Base-by-base conservation (phyloP, 2,113 vertebrate genomes). In the Campylomormyrus numenius region DNA sequence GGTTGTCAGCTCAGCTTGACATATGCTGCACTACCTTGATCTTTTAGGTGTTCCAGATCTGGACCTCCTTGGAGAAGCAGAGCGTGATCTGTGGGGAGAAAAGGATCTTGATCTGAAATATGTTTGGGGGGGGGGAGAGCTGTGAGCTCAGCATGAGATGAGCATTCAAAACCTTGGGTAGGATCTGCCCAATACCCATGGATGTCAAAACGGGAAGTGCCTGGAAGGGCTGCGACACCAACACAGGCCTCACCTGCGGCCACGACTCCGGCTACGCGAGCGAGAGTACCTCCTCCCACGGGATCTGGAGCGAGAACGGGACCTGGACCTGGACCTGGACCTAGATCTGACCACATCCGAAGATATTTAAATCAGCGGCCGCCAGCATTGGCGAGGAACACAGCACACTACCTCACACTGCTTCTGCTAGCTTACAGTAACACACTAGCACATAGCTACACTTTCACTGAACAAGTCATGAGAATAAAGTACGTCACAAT, bases 81-180 rank as follows among this genome's bases (percentile, higher is more conserved):
- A 97, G 89, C 96, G 95, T 42, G 96, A 97, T 92, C 97, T 96
- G 88, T 96, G 96, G 93, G 97, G 95, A 93, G 97, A 97, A 70
- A 95, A 87, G 0, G 97, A 98, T 90, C 96, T 94, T 58, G 97
- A 97, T 90, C 97, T 93, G 45, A 89, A 90, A 89, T 74, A 62
- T 2, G 39, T 19, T 17, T 80, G 5, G 74, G 35, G 70, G 31
- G 31, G 10, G 31, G 70, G 1, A 13, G 3, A 4, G 66, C 27
- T 74, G 31, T 19, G 74, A 80, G 74, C 74, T 3, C 10, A 42
- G 35, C 35, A 42, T 39, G 70, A 70, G 62, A 31, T 13, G 31
- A 74, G n/a, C 66, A 74, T n/a, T 31, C 27, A 74, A 74, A 39
- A 31, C n/a, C 27, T 70, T 31, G 62, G 62, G n/a, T 27, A 70